Conservation (phyloP, 2,888 invertebrate genomes). For the Plagodis dolabraria region DNA sequence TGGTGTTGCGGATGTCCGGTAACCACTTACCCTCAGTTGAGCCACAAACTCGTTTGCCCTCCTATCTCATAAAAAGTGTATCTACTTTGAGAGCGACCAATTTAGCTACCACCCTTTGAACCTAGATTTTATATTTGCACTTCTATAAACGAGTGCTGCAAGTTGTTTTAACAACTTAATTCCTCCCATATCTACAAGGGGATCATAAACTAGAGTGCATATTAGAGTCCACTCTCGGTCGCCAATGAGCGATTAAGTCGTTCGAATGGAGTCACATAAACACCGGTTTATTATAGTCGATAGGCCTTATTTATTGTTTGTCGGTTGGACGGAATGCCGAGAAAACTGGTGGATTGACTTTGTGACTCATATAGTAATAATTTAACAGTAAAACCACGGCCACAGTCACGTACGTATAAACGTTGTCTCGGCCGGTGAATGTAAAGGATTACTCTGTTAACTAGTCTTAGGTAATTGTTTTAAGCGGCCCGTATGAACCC, state of each 20-base stretch:
- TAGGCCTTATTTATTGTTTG: constrained; percentile 15
- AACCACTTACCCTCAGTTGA: no score
- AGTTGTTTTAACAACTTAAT: constrained; percentile 5
- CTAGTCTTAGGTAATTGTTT: no score
- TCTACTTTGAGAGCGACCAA: no score
- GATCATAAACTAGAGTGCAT: constrained; percentile 19
- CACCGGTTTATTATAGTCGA: constrained; percentile 6
- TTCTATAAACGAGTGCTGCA: neutral
- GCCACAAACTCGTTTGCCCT: no score
- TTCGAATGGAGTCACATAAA: constrained; percentile 12
- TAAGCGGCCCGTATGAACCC: no score
- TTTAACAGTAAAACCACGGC: neutral
- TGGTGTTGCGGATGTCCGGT: no score
- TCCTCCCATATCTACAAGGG: constrained; percentile 10
- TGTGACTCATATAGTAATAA: constrained; percentile 11
- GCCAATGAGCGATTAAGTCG: constrained; percentile 11
- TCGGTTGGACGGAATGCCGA: constrained; percentile 5
- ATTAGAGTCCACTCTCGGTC: constrained; percentile 3
- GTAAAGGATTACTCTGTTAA: no score
- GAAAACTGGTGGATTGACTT: constrained; percentile 7
- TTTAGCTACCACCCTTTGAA: no score
- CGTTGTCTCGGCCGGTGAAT: no score
- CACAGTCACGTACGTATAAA: no score
- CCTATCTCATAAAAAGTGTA: no score
- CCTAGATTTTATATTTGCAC: no score